Evolutionary conservation across 2,888 invertebrate species (phyloP).

Genomic region (Bombyx huttoni): DNA sequence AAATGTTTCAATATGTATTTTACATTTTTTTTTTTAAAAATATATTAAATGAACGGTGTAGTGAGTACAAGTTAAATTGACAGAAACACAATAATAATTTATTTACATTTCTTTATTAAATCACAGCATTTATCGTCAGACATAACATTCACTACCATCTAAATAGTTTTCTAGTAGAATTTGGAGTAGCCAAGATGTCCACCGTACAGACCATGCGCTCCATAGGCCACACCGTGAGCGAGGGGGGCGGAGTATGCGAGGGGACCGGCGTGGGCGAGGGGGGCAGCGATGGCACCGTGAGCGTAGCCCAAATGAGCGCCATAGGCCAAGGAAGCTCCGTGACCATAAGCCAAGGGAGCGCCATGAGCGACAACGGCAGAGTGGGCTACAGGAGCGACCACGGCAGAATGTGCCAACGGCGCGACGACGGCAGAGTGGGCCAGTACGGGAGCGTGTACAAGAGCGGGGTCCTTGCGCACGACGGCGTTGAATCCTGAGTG

Average conservation of each 20-base stretch:
- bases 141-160: slow-evolving; percentile 16
- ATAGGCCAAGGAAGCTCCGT: slow-evolving; percentile 18
- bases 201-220: slow-evolving; percentile 24
- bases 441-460: slow-evolving; percentile 30
- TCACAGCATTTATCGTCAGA: slow-evolving; percentile 29
- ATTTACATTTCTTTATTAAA: slow-evolving; percentile 8
- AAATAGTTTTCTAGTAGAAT: slow-evolving; percentile 16
- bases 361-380: slow-evolving; percentile 24
- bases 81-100: slow-evolving; percentile 3
- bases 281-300: slow-evolving; percentile 15
- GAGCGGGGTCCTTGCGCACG: slow-evolving; percentile 61
- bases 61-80: background rate
- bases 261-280: slow-evolving; percentile 22
- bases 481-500: slow-evolving; percentile 72
- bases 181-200: slow-evolving; percentile 31
- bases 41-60: background rate
- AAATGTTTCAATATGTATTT: too few relatives aligned
- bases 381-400: slow-evolving; percentile 25
- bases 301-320: slow-evolving; percentile 12
- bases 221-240: slow-evolving; percentile 16
- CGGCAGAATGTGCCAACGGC: slow-evolving; percentile 17
- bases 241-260: slow-evolving; percentile 22
- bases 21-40: too few relatives aligned
- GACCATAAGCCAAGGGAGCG: slow-evolving; percentile 22
- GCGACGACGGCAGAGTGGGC: slow-evolving; percentile 38